These are phyloP conservation scores for Phenganax marumi DNA, from an alignment of 92 coral and sea anemone genomes.

Conservation along the genomic window DNA sequence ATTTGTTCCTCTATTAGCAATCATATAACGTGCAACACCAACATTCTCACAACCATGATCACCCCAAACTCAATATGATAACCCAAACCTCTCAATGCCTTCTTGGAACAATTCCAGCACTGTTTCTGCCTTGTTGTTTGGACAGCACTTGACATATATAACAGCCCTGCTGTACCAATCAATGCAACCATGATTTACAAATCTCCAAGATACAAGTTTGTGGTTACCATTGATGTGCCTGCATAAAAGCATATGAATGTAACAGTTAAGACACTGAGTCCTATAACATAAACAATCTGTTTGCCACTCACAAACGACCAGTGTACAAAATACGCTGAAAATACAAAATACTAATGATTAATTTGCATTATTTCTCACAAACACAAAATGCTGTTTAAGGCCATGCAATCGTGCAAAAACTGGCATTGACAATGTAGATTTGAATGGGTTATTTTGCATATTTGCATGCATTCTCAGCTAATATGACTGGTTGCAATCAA, in stretches of 20 bases:
- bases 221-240: conserved; percentile 15
- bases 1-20: conserved; percentile 9
- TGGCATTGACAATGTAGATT: too few relatives aligned
- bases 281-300: too few relatives aligned
- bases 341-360: background rate
- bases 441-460: too few relatives aligned
- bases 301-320: too few relatives aligned
- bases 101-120: conserved; percentile 55
- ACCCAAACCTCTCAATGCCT: conserved; percentile 46
- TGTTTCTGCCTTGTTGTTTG: conserved; percentile 38
- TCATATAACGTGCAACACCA: conserved; percentile 16
- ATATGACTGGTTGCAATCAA: too few relatives aligned
- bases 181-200: conserved; percentile 23
- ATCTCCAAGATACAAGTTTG: conserved; percentile 10
- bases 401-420: too few relatives aligned
- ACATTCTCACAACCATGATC: conserved; percentile 15
- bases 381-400: background rate
- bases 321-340: too few relatives aligned
- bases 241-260: background rate
- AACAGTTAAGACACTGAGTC: background rate
- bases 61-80: background rate
- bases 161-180: conserved; percentile 31
- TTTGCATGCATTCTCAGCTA: background rate
- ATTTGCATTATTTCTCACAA: background rate
- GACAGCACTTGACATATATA: conserved; percentile 24